These are phyloP conservation scores for Copsychus sechellarum DNA, from an alignment of 2,113 vertebrate species.

Conservation along the genomic window DNA sequence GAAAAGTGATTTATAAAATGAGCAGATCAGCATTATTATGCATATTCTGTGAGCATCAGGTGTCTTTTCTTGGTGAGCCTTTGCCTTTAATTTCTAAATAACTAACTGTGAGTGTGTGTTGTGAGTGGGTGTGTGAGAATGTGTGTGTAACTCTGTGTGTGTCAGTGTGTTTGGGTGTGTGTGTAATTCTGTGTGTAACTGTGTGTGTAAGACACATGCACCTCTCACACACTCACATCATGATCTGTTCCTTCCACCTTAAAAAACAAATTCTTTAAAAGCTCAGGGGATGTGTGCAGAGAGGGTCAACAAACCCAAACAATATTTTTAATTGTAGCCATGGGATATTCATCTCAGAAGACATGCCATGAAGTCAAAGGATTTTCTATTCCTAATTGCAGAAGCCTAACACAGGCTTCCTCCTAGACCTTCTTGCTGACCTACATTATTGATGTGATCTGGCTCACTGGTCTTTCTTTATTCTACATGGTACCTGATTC, in stretches of 20 bases:
- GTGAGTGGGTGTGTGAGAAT: background rate
- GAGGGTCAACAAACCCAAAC: background rate
- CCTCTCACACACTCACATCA: background rate
- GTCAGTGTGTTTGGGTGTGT: background rate
- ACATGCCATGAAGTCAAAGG: background rate
- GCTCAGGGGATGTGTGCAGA: background rate
- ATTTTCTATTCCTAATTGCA: slow-evolving; percentile 39
- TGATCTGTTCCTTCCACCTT: background rate
- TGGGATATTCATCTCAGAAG: slow-evolving; percentile 24
- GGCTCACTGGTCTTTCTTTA: background rate
- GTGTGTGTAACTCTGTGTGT: too few species aligned
- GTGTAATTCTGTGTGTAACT: too few species aligned
- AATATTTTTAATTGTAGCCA: slow-evolving; percentile 44
- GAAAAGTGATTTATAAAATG: background rate
- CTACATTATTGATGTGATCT: slow-evolving; percentile 3
- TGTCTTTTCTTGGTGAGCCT: background rate
- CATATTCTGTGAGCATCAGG: background rate
- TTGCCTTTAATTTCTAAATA: background rate
- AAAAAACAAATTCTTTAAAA: background rate
- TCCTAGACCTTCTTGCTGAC: background rate
- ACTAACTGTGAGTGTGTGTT: background rate
- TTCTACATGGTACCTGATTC: background rate
- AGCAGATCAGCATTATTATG: background rate
- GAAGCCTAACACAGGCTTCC: background rate
- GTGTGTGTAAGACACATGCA: background rate